Percentiles rank a stretch among this genome's conserved stretches.
phyloP scores from a whole-genome alignment of 2,797 vertebrate genomes.

The Macrochelys suwanniensis region DNA sequence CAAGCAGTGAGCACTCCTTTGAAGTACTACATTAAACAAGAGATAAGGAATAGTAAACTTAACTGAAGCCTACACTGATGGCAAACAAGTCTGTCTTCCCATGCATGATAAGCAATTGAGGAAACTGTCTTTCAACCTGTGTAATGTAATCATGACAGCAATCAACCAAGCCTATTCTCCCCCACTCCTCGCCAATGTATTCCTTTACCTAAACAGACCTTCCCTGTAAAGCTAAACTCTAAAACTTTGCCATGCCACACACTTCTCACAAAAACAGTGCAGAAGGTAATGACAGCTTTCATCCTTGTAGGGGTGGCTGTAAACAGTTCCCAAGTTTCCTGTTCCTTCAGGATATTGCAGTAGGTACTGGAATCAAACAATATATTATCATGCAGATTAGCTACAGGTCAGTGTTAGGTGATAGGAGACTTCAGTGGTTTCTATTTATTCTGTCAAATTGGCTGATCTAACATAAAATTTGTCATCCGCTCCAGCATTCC shows the following conservation, averaged over 20 bases:
- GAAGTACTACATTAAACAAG: constrained; percentile 81
- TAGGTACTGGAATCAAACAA: constrained; percentile 75
- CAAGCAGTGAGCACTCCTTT: constrained; percentile 78
- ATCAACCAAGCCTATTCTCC: constrained; percentile 52
- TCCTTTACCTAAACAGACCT: constrained; percentile 61
- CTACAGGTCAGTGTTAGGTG: constrained; percentile 72
- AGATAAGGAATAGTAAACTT: constrained; percentile 81
- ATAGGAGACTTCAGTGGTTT: constrained; percentile 78
- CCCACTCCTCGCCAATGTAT: constrained; percentile 18
- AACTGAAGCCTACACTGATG: constrained; percentile 59
- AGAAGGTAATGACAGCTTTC: constrained; percentile 58
- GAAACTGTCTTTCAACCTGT: constrained; percentile 66
- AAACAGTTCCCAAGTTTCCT: constrained; percentile 44
- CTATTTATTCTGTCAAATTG: constrained; percentile 76
- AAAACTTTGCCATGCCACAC: constrained; percentile 52
- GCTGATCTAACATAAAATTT: constrained; percentile 67
- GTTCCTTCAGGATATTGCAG: constrained; percentile 40
- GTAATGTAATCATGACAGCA: constrained; percentile 58
- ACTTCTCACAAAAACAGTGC: constrained; percentile 45
- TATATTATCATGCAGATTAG: constrained; percentile 78
- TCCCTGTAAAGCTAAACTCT: constrained; percentile 52
- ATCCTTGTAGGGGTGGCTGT: constrained; percentile 5
- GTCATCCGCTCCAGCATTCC: constrained; percentile 76
- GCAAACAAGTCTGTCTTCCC: constrained; percentile 72
- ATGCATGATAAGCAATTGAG: constrained; percentile 52